phyloP scores from a whole-genome alignment of 2,113 vertebrate genomes.

The Butastur rufipennis region DNA sequence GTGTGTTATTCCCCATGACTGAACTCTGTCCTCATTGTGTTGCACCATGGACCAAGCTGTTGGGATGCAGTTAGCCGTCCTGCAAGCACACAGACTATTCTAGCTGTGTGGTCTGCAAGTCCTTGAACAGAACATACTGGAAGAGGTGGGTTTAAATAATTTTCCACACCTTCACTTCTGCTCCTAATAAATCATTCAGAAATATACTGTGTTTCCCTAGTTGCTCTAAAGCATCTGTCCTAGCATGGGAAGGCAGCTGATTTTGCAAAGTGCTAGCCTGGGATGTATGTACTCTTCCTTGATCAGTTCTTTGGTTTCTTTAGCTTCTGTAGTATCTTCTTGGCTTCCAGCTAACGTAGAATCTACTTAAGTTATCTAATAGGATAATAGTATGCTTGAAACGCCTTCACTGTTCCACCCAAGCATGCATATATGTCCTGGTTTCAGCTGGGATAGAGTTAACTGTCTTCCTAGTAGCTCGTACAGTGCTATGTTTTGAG shows the following conservation, averaged over 20 bases:
- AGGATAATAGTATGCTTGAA: not conserved
- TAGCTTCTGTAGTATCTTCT: not conserved
- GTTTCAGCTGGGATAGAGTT: too few relatives aligned
- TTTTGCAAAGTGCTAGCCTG: not conserved
- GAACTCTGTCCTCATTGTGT: rapidly evolving
- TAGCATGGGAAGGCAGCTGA: not conserved
- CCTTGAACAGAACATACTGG: not conserved
- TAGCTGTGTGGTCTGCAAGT: not conserved
- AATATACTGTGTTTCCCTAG: not conserved
- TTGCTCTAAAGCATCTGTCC: not conserved
- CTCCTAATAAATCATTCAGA: not conserved
- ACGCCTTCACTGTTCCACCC: not conserved
- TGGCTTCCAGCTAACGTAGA: not conserved
- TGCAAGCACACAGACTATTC: not conserved
- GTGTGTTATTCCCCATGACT: not conserved
- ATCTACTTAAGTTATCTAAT: not conserved
- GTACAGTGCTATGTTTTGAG: too few relatives aligned
- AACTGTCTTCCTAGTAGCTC: too few relatives aligned
- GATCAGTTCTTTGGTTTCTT: not conserved
- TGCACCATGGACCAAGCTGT: not conserved
- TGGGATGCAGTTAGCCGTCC: not conserved
- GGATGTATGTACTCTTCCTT: not conserved
- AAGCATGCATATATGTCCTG: not conserved
- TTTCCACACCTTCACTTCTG: not conserved
- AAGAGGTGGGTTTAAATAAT: not conserved